Evolutionary conservation across 2,113 vertebrate genomes (phyloP), one percentile per base, ranked within the genome.

Genomic region (Noturus placidus): DNA sequence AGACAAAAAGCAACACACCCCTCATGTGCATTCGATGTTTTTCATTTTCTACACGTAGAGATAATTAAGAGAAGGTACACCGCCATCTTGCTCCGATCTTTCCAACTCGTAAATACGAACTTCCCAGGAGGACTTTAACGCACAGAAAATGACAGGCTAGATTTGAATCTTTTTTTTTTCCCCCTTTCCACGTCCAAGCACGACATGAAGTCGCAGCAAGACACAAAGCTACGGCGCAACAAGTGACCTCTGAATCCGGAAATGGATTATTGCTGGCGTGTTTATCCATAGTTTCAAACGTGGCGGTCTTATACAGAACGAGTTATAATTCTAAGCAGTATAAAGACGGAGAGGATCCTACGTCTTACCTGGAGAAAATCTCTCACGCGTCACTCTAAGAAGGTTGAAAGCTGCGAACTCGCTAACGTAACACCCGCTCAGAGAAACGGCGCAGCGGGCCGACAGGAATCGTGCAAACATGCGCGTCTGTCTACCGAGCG

Each of bases 401-500:
- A 74, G 67, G 46, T 35, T 77, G 72, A 85, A 61, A 76, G 27
- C 56, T 10, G 30, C 61, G 22, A 42, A 82, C 33, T 59, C 30
- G 59, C 76, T 35, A 70, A 81, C n/a, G n/a, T 19, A 69, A n/a
- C 22, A 61, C 56, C 42, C 13, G 22, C 38, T 81, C 38, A 67
- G 63, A 61, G 27, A 17, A 76, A 63, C 19, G 6, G 52, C 86
- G 38, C 61, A 80, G 82, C 88, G 72, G 88, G 50, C 70, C 17
- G 61, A 77, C 52, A 61, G 72, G 50, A 79, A 33, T 72, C 0
- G 54, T 38, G 82, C 82, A 87, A 84, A 89, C 61, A 19, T 70
- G 61, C 57, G 65, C 72, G 80, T 84, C 85, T 83, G 33, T 78
- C 86, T 19, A 70, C 78, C 1, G 57, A 70, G 87, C 13, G 52